phyloP scores from a whole-genome alignment of 30 jellyfish, hydroid and myxozoan genomes.

The Calvadosia cruxmelitensis region DNA sequence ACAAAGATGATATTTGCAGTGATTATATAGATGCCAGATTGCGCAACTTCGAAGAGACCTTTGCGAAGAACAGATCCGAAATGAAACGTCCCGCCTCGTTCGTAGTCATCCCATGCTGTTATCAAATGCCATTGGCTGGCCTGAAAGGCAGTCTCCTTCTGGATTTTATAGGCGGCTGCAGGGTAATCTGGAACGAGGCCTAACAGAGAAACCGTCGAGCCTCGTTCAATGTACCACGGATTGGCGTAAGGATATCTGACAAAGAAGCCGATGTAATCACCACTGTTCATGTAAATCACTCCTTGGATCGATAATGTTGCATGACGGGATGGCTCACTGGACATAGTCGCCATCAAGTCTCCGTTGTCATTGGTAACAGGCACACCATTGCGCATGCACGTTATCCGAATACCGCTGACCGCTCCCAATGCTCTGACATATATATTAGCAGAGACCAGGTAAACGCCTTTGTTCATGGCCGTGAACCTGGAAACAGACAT shows the following conservation, averaged over 20 bases:
- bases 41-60: neutral
- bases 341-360: neutral
- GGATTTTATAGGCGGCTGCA: neutral
- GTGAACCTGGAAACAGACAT: neutral
- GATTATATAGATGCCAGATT: neutral
- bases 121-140: neutral
- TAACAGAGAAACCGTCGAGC: neutral
- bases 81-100: neutral
- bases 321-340: neutral
- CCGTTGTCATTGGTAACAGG: neutral
- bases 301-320: neutral
- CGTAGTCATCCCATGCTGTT: neutral
- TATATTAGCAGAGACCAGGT: neutral
- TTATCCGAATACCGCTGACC: neutral
- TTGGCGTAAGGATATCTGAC: neutral
- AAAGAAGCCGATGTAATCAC: neutral
- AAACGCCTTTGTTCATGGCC: neutral
- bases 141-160: neutral
- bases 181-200: neutral
- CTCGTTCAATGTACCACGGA: neutral
- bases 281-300: neutral
- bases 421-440: neutral
- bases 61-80: neutral
- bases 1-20: neutral
- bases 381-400: neutral